Percentiles rank a stretch among this genome's conserved stretches.
Evolutionary conservation across 1,140 invertebrate genomes (phyloP).

Genomic region (Arion vulgaris): DNA sequence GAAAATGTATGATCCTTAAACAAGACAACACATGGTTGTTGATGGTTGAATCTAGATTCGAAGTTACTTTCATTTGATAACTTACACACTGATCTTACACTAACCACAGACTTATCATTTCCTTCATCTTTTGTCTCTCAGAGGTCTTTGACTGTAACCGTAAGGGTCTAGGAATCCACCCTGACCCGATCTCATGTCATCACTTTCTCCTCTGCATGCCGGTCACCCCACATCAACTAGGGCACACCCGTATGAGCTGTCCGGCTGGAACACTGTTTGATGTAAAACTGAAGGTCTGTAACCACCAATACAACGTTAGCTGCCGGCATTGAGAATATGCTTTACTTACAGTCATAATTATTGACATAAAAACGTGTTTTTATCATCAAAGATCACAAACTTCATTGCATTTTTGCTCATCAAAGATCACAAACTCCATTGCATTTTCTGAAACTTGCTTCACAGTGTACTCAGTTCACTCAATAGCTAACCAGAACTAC

Average conservation of each 20-base stretch:
- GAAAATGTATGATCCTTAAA: too few species aligned
- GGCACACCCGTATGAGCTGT: constrained; percentile 45
- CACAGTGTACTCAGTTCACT: too few species aligned
- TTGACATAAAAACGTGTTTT: too few species aligned
- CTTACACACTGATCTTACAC: not conserved
- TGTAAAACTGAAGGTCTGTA: constrained; percentile 48
- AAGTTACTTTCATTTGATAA: too few species aligned
- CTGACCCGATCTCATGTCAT: constrained; percentile 43
- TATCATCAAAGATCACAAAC: too few species aligned
- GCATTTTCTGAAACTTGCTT: too few species aligned
- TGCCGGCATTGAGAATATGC: constrained; percentile 32
- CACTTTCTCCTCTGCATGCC: constrained; percentile 53
- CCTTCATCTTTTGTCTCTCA: not conserved
- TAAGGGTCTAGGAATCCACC: constrained; percentile 44
- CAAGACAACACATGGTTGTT: too few species aligned
- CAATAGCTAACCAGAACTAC: too few species aligned
- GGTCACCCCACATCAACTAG: constrained; percentile 21
- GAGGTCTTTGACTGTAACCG: constrained; percentile 43
- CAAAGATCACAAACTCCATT: too few species aligned
- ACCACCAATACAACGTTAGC: constrained; percentile 41
- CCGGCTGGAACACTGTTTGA: constrained; percentile 49
- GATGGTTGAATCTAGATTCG: too few species aligned
- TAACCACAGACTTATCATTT: too few species aligned
- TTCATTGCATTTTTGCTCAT: too few species aligned
- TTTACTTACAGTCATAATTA: not conserved